Evolutionary conservation across 1,140 invertebrate species (phyloP).

Genomic region (Homarus americanus): DNA sequence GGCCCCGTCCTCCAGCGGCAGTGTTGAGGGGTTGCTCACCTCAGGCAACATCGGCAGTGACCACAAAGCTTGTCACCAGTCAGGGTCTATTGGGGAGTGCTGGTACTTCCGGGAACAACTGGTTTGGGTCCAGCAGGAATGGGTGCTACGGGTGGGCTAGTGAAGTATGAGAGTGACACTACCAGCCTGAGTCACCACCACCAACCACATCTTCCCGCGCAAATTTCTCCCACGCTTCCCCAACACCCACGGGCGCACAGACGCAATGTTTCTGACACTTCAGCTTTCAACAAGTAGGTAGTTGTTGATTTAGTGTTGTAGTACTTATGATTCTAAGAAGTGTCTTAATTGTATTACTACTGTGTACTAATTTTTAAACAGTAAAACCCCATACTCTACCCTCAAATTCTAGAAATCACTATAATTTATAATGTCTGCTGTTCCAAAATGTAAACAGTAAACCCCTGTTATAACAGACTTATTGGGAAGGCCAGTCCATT

Average conservation of each 20-base stretch:
- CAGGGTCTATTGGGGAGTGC: slow-evolving; percentile 59
- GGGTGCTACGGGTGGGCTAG: slow-evolving; percentile 27
- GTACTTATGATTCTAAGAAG: background rate
- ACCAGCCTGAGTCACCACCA: slow-evolving; percentile 79
- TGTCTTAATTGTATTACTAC: too few relatives aligned
- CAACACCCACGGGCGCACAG: slow-evolving; percentile 76
- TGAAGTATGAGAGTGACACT: slow-evolving; percentile 74
- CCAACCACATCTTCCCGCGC: slow-evolving; percentile 79
- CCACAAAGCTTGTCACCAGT: slow-evolving; percentile 58
- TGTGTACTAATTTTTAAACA: too few relatives aligned
- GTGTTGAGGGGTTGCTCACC: slow-evolving; percentile 55
- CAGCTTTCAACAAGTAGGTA: slow-evolving; percentile 89
- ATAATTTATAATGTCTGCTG: too few relatives aligned
- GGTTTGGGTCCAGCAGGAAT: background rate
- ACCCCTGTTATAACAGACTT: too few relatives aligned
- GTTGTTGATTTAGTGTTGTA: background rate
- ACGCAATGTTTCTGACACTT: slow-evolving; percentile 91
- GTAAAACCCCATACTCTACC: too few relatives aligned
- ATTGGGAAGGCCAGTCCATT: too few relatives aligned
- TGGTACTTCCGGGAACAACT: background rate
- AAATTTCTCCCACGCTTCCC: slow-evolving; percentile 79
- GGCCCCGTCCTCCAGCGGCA: slow-evolving; percentile 74
- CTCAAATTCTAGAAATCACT: too few relatives aligned
- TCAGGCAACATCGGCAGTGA: slow-evolving; percentile 38
- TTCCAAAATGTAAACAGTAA: too few relatives aligned